Evolutionary conservation across 2,888 invertebrate species (phyloP).

Genomic region (Drosophila testacea): DNA sequence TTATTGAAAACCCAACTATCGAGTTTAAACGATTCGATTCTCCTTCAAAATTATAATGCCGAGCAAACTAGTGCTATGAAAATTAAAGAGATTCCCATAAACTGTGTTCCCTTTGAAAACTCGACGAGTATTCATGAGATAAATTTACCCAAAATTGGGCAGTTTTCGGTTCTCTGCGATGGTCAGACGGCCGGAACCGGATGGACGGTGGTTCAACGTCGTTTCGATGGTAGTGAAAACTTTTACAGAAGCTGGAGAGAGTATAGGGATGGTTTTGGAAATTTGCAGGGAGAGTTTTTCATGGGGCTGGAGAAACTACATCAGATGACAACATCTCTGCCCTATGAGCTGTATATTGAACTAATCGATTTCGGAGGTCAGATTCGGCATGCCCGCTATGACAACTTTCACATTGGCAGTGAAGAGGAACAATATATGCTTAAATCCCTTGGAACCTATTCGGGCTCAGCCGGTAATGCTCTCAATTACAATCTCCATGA

Average conservation of each 20-base stretch:
- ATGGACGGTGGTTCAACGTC: slow-evolving; percentile 51
- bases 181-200: slow-evolving; percentile 15
- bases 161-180: slow-evolving; percentile 33
- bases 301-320: slow-evolving; percentile 43
- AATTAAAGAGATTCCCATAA: background rate
- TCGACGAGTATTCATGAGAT: slow-evolving; percentile 14
- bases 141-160: slow-evolving; percentile 17
- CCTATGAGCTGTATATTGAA: slow-evolving; percentile 41
- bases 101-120: background rate
- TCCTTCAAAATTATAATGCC: background rate
- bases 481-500: slow-evolving; percentile 41
- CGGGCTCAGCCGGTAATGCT: slow-evolving; percentile 46
- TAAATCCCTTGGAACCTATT: slow-evolving; percentile 32
- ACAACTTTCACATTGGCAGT: slow-evolving; percentile 38
- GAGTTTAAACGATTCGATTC: background rate
- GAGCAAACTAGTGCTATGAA: background rate
- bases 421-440: slow-evolving; percentile 40
- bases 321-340: slow-evolving; percentile 37
- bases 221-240: slow-evolving; percentile 36
- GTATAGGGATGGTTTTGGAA: slow-evolving; percentile 51
- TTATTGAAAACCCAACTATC: background rate
- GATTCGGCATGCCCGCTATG: slow-evolving; percentile 31
- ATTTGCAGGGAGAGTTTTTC: slow-evolving; percentile 42
- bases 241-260: slow-evolving; percentile 45
- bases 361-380: slow-evolving; percentile 22